Evolutionary conservation across 2,888 invertebrate genomes (phyloP).

Genomic region (Phyto melanocephala): DNA sequence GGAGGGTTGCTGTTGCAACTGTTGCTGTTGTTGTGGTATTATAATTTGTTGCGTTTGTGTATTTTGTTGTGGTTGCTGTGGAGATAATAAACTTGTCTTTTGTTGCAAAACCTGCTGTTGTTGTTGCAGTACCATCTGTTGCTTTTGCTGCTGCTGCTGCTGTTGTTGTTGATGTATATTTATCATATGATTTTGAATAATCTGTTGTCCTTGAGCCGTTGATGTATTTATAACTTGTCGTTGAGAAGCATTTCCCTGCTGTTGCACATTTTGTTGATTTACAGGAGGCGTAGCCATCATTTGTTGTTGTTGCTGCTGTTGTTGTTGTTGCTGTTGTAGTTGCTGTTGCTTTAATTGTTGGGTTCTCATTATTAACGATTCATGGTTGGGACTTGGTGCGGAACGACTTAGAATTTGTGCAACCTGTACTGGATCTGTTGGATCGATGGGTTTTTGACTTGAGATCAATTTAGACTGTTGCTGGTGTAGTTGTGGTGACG

Average conservation of each 20-base stretch:
- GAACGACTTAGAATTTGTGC: constrained; percentile 77
- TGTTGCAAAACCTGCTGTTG: constrained; percentile 58
- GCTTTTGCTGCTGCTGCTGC: constrained; percentile 66
- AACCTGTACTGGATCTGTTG: constrained; percentile 77
- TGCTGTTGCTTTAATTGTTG: constrained; percentile 76
- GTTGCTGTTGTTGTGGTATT: constrained; percentile 34
- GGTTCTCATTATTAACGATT: constrained; percentile 76
- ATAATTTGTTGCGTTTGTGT: constrained; percentile 37
- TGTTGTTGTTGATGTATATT: constrained; percentile 72
- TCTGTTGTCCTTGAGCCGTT: constrained; percentile 78
- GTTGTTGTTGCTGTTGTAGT: constrained; percentile 64
- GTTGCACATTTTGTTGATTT: constrained; percentile 60
- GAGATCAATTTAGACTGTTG: constrained; percentile 69
- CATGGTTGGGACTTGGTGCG: constrained; percentile 76
- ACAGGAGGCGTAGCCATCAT: constrained; percentile 56
- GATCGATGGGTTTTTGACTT: constrained; percentile 75
- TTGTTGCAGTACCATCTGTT: constrained; percentile 67
- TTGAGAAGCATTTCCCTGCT: constrained; percentile 69
- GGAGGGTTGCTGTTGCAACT: constrained; percentile 61
- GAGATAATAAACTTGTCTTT: constrained; percentile 67
- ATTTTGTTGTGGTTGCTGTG: constrained; percentile 67
- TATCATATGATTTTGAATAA: constrained; percentile 78
- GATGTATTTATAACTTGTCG: constrained; percentile 78
- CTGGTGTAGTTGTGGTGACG: constrained; percentile 74
- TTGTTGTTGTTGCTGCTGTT: constrained; percentile 67